phyloP scores from a whole-genome alignment of 2,797 vertebrate species.

The Sebastes ruberrimus region DNA sequence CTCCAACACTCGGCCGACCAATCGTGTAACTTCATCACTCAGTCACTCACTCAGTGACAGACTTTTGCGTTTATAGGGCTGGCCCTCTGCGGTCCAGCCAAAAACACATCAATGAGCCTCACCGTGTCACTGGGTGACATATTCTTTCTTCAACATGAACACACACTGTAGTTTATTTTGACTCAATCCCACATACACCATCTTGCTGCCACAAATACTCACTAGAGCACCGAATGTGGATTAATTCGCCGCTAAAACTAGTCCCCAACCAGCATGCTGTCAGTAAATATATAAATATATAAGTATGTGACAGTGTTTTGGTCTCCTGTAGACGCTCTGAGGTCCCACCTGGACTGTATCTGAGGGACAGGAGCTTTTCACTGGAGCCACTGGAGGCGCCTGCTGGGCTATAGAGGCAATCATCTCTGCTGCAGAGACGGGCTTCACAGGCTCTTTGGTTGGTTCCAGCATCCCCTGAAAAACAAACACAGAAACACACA shows the following conservation, averaged over 20 bases:
- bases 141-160: no score
- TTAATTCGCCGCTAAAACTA: background rate
- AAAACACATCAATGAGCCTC: no score
- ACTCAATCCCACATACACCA: no score
- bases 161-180: no score
- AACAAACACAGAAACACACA: background rate
- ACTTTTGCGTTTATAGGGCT: no score
- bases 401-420: constrained; percentile 96
- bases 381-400: constrained; percentile 82
- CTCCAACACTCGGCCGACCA: no score
- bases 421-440: constrained; percentile 96
- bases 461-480: constrained; percentile 97
- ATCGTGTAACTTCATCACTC: no score
- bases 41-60: no score
- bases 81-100: no score
- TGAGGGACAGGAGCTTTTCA: constrained; percentile 85
- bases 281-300: no score
- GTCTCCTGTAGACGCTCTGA: background rate
- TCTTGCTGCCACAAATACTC: no score
- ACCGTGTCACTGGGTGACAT: no score
- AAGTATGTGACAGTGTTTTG: background rate
- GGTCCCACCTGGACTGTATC: constrained; percentile 89
- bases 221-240: background rate
- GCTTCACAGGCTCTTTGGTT: constrained; percentile 97
- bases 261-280: background rate